A percentile compares a stretch with the other conserved stretches of the same genome.
These are phyloP conservation scores for Cyprinodon brontotheroides DNA, from an alignment of 2,113 vertebrate species.

Conservation along the genomic window DNA sequence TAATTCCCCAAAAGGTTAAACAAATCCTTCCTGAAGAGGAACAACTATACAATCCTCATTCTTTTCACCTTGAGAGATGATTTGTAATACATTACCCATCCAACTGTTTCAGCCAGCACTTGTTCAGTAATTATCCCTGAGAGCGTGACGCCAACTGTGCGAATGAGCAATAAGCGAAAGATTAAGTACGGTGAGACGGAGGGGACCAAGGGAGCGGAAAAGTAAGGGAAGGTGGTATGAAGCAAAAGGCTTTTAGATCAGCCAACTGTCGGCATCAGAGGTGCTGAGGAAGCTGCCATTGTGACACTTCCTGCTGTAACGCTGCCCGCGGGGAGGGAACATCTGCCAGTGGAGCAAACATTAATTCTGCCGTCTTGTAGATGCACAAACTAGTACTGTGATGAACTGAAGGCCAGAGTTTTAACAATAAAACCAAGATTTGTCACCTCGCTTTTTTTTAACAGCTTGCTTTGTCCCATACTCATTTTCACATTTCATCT, in stretches of 20 bases:
- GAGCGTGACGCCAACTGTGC: slow-evolving; percentile 30
- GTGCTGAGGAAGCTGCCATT: slow-evolving; percentile 42
- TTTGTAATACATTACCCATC: slow-evolving; percentile 42
- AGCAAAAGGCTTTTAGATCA: slow-evolving; percentile 48
- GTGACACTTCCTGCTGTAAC: slow-evolving; percentile 59
- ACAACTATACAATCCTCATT: background rate
- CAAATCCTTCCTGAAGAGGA: background rate
- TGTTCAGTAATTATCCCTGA: slow-evolving; percentile 58
- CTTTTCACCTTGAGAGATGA: slow-evolving; percentile 35
- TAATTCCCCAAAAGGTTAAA: background rate
- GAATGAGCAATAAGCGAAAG: slow-evolving; percentile 47
- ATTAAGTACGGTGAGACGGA: slow-evolving; percentile 44
- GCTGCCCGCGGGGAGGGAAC: slow-evolving; percentile 57
- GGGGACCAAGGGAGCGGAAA: slow-evolving; percentile 26
- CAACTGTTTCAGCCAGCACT: slow-evolving; percentile 37
- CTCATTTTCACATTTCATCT: no score
- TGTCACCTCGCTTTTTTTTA: no score
- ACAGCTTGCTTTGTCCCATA: no score
- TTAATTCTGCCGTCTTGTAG: slow-evolving; percentile 53
- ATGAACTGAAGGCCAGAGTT: background rate
- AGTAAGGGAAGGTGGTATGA: slow-evolving; percentile 26
- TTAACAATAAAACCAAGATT: background rate
- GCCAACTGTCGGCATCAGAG: slow-evolving; percentile 61
- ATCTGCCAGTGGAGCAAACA: slow-evolving; percentile 66
- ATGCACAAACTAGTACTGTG: slow-evolving; percentile 16